Evolutionary conservation across 53 echinoderm and acorn worm genomes (phyloP).

Genomic region (Crossaster papposus): DNA sequence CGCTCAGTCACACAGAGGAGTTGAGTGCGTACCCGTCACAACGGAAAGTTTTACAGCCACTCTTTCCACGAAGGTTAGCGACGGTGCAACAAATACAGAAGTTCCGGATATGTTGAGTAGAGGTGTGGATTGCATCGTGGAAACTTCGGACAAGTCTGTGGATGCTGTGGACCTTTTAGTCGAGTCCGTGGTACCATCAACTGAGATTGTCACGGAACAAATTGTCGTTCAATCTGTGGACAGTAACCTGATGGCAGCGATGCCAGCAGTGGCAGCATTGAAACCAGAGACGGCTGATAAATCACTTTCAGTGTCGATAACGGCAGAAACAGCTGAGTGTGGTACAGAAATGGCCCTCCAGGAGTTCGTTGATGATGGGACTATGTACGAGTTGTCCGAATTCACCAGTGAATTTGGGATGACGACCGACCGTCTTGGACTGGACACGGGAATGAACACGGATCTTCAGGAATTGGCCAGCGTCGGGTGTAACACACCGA

Average conservation of each 20-base stretch:
- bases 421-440: constrained; percentile 43
- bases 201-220: constrained; percentile 15
- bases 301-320: constrained; percentile 22
- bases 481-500: constrained; percentile 40
- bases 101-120: constrained; percentile 27
- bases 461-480: constrained; percentile 47
- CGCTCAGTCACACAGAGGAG: constrained; percentile 35
- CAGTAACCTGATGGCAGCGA: constrained; percentile 45
- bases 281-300: constrained; percentile 61
- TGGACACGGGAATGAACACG: constrained; percentile 45
- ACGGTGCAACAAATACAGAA: constrained; percentile 55
- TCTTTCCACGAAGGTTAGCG: constrained; percentile 17
- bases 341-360: constrained; percentile 53
- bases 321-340: constrained; percentile 52
- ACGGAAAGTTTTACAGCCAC: constrained; percentile 36
- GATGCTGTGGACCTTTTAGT: constrained; percentile 48
- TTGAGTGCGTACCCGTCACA: constrained; percentile 19
- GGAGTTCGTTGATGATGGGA: constrained; percentile 26
- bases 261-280: constrained; percentile 25
- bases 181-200: constrained; percentile 17
- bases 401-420: constrained; percentile 37
- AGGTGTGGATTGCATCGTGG: constrained; percentile 51
- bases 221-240: constrained; percentile 33
- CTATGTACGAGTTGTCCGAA: constrained; percentile 15
- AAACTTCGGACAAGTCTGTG: constrained; percentile 52